Conservation (phyloP, 2,113 vertebrate genomes). For the Deroptyus accipitrinus region DNA sequence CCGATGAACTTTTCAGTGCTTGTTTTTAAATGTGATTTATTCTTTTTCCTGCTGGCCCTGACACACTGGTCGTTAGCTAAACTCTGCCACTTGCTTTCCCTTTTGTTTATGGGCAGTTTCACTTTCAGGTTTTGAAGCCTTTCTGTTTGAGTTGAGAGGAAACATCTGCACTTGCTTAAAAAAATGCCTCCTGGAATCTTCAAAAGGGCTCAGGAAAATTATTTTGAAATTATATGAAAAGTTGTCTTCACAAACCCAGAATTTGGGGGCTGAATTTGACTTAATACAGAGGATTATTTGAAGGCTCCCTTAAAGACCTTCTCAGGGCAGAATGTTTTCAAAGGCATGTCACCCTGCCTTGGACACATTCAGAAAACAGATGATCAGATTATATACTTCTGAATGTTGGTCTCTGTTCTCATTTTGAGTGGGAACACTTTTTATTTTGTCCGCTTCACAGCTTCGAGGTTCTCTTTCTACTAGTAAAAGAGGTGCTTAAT, state of each 20-base stretch:
- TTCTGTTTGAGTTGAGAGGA: slow-evolving; percentile 60
- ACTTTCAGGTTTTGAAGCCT: slow-evolving; percentile 64
- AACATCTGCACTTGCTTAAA: slow-evolving; percentile 57
- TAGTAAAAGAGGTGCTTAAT: slow-evolving; percentile 73
- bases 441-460: slow-evolving; percentile 77
- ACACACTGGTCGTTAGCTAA: neutral
- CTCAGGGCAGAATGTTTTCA: slow-evolving; percentile 31
- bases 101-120: slow-evolving; percentile 68
- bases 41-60: neutral
- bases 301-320: neutral
- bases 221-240: slow-evolving; percentile 8
- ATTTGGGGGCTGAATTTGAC: neutral
- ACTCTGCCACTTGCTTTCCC: neutral
- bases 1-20: neutral
- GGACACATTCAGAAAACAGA: slow-evolving; percentile 74
- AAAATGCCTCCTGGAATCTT: slow-evolving; percentile 51
- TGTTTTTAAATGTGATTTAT: neutral
- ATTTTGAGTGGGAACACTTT: slow-evolving; percentile 73
- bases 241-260: slow-evolving; percentile 24
- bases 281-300: slow-evolving; percentile 5
- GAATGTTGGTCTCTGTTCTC: slow-evolving; percentile 72
- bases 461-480: slow-evolving; percentile 78
- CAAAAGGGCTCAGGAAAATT: slow-evolving; percentile 25
- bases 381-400: slow-evolving; percentile 75
- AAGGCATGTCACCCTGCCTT: neutral